Conservation (phyloP, 2,888 invertebrate species). For the Euplagia quadripunctaria region DNA sequence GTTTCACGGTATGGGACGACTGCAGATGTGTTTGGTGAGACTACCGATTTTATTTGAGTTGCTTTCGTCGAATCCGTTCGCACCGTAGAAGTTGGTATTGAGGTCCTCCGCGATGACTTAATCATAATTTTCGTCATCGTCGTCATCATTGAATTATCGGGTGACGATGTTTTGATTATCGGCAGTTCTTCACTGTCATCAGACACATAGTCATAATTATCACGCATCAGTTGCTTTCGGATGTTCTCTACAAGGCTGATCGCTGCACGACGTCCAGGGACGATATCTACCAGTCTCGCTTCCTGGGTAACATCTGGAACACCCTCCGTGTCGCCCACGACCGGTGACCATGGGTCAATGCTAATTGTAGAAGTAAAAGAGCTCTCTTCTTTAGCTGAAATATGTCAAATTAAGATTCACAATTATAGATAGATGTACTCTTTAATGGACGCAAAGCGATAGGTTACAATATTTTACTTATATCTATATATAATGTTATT, state of each 20-base stretch:
- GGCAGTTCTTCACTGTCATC: conserved; percentile 24
- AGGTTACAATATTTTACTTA: no score
- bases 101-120: background rate
- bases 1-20: background rate
- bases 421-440: no score
- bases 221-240: conserved; percentile 61
- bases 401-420: background rate
- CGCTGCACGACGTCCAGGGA: conserved; percentile 1
- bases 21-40: background rate
- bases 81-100: background rate
- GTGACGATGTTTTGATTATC: background rate
- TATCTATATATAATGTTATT: no score
- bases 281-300: background rate
- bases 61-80: background rate
- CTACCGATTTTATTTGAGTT: background rate
- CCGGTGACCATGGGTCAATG: conserved; percentile 13
- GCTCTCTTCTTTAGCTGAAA: conserved; percentile 6
- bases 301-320: background rate
- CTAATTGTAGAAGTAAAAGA: background rate
- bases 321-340: conserved; percentile 14
- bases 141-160: background rate
- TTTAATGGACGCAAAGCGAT: background rate
- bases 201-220: conserved; percentile 69
- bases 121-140: no score
- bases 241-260: conserved; percentile 42